phyloP scores from a whole-genome alignment of 2,888 invertebrate species.

The Lepidochrysops patricia region DNA sequence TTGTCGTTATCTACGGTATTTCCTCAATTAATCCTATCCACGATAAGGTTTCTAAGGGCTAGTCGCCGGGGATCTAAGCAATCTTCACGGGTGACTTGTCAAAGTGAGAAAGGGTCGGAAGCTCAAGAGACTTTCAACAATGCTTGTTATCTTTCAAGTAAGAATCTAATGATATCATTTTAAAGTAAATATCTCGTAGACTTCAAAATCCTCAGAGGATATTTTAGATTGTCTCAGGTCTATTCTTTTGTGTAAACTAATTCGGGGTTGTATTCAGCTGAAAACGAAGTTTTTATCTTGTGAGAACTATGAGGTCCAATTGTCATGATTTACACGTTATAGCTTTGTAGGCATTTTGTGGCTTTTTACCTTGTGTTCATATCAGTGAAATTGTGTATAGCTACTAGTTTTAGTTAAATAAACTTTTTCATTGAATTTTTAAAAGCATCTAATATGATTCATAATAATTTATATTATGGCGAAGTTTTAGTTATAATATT shows the following conservation, averaged over 20 bases:
- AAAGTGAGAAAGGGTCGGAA: conserved; percentile 71
- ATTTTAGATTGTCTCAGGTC: neutral
- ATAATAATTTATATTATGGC: no score
- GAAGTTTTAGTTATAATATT: no score
- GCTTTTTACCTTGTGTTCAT: neutral
- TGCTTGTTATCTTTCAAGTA: conserved; percentile 72
- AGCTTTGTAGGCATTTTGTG: no score
- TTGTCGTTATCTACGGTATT: conserved; percentile 63
- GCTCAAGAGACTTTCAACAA: conserved; percentile 72
- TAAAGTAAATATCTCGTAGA: conserved; percentile 49
- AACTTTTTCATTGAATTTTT: no score
- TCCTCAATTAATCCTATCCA: conserved; percentile 71
- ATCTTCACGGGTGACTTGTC: conserved; percentile 74
- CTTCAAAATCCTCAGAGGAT: conserved; percentile 16
- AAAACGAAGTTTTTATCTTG: neutral
- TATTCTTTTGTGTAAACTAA: neutral
- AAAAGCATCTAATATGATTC: no score
- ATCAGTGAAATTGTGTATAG: no score
- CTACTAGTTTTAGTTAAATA: no score
- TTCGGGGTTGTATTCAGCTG: neutral
- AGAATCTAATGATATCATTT: conserved; percentile 70
- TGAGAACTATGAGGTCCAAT: neutral
- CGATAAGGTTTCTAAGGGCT: conserved; percentile 70
- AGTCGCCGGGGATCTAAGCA: conserved; percentile 70
- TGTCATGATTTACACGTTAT: no score